Evolutionary conservation across 2,797 vertebrate species (phyloP).

Genomic region (Remorina albescens): DNA sequence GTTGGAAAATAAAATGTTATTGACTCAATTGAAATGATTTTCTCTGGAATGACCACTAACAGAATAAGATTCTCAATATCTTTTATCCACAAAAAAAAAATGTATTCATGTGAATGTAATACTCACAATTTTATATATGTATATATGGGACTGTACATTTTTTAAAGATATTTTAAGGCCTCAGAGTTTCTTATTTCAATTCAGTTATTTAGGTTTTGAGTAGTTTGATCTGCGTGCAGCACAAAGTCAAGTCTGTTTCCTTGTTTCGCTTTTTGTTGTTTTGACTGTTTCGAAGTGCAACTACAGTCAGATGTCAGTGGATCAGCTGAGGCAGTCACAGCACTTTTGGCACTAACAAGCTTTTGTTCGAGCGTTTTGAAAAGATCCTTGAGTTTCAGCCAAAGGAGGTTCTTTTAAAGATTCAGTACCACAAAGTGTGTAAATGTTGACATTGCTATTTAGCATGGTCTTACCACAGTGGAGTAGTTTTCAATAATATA

Average conservation of each 20-base stretch:
- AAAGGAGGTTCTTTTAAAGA: background rate
- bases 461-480: background rate
- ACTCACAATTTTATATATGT: background rate
- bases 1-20: background rate
- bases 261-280: slow-evolving; percentile 7
- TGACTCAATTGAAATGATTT: background rate
- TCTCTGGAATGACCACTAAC: background rate
- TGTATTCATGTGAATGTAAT: background rate
- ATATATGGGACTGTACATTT: background rate
- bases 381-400: slow-evolving; percentile 2
- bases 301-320: background rate
- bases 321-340: background rate
- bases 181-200: slow-evolving; percentile 1
- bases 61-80: background rate
- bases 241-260: background rate
- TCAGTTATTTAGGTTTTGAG: slow-evolving; percentile 24
- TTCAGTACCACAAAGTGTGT: background rate
- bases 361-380: slow-evolving; percentile 7
- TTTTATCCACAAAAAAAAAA: background rate
- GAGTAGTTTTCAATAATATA: background rate
- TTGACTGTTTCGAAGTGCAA: slow-evolving; percentile 18
- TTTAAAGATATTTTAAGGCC: background rate
- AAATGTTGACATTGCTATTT: slow-evolving; percentile 1
- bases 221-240: background rate
- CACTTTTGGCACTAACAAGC: slow-evolving; percentile 11